phyloP scores from a whole-genome alignment of 1,140 invertebrate genomes.

The Chlorops oryzae region DNA sequence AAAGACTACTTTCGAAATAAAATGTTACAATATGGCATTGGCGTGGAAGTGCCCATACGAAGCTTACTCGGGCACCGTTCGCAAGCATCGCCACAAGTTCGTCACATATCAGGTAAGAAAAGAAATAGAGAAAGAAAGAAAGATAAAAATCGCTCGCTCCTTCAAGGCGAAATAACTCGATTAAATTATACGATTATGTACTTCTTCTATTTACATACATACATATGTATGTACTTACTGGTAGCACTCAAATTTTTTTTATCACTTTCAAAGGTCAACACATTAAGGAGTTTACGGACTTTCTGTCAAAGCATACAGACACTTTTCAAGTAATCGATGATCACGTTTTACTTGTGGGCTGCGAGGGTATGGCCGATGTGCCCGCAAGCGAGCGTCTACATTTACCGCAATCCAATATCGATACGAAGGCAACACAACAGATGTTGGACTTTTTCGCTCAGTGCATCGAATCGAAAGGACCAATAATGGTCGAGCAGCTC shows the following conservation, averaged over 20 bases:
- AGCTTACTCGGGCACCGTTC: conserved; percentile 87
- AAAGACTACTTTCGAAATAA: conserved; percentile 92
- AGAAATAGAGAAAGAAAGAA: too few relatives aligned
- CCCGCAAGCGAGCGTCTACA: conserved; percentile 55
- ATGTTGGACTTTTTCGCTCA: conserved; percentile 72
- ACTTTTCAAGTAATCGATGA: conserved; percentile 86
- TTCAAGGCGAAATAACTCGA: too few relatives aligned
- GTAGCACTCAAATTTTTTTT: too few relatives aligned
- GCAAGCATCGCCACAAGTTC: conserved; percentile 89
- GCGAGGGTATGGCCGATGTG: conserved; percentile 54
- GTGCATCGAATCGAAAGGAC: conserved; percentile 68
- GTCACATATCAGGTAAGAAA: conserved; percentile 75
- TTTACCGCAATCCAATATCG: conserved; percentile 69
- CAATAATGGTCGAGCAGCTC: conserved; percentile 76
- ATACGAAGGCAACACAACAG: conserved; percentile 69
- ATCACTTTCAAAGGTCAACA: conserved; percentile 79
- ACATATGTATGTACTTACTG: too few relatives aligned
- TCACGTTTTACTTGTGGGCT: conserved; percentile 60
- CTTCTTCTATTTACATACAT: too few relatives aligned
- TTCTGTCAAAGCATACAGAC: conserved; percentile 76
- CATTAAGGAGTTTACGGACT: conserved; percentile 89
- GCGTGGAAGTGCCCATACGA: conserved; percentile 87
- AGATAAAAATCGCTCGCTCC: too few relatives aligned
- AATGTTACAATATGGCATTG: conserved; percentile 80
- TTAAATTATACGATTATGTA: too few relatives aligned